Base-by-base conservation (phyloP, 2,888 invertebrate genomes). In the Pheosia gnoma region DNA sequence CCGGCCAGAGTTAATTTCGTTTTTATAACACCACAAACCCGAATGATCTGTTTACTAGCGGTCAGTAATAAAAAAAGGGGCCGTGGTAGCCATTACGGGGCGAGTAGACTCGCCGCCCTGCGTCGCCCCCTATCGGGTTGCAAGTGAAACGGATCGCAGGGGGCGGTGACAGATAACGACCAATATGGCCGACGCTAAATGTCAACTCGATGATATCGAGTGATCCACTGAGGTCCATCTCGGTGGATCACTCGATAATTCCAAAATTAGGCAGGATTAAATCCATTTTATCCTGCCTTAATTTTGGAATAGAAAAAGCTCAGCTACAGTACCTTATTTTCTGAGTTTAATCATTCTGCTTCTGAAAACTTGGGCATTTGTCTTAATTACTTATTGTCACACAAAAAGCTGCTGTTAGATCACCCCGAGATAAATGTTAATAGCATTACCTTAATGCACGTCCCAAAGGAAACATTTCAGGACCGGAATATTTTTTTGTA, bases 11-110 rank as follows among this genome's bases (percentile, higher is more conserved):
- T 92, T 93, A 93, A 93, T 93, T 93, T 89, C 88, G 90, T 92
- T 93, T 93, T 93, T 93, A 93, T 93, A 92, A 88, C 93, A 93
- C 91, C 93, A 93, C 93, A 93, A 93, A 92, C 90, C 91, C 89
- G 91, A 93, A 93, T 93, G 93, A 93, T 93, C 93, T 93, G 93
- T 93, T 93, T 93, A 93, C 93, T 93, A 91, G 93, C 92, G 92
- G 93, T 90, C 90, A 91, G 93, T 93, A 91, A 91, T 93, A 93
- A 93, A 93, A 93, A 91, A 91, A 85, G 87, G 90, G 93, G 90
- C 89, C 88, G 91, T 86, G 87, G 90, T 89, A 86, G 90, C 89
- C 88, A 91, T 91, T 91, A 91, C 86, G 76, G 80, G 83, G 86
- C 83, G 88, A 90, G 89, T 87, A 87, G 87, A 81, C 85, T 79